Base-by-base conservation (phyloP, 2,888 invertebrate genomes). In the Dasypogon diadema region DNA sequence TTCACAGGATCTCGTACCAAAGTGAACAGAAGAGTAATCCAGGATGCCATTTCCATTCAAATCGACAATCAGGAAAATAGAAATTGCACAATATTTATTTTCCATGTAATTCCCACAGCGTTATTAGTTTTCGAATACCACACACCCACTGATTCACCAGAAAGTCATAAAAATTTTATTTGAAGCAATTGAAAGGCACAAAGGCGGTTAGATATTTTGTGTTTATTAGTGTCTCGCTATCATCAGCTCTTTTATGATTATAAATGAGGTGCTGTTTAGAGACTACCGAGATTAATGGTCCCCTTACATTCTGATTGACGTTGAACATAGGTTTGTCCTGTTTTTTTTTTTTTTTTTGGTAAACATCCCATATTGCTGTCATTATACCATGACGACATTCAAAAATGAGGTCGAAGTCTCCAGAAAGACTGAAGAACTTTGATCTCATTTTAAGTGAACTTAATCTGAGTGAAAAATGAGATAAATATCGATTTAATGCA, bases 101-200 rank as follows among this genome's bases (percentile, higher is more conserved):
- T 22, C 42, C 10, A 24, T 22, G 12, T 22, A 55, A 22, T 55
- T 55, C 55, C 55, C 55, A n/a, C 55, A 6, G 55, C 12, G 55
- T 55, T 55, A 55, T 55, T 55, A 55, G 55, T 55, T 55, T 22
- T n/a, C n/a, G 55, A 21, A 22, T n/a, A 2, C 22, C 55, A 18
- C 55, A 55, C 22, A 21, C 55, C 22, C 55, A 55, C 55, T 5
- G 55, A 24, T 24, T 21, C n/a, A 22, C n/a, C 22, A 55, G 24
- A 55, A 55, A 18, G 55, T 12, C n/a, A 55, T 55, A 55, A 55
- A 55, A 55, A 22, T 55, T 22, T 55, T 55, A 55, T 55, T 55
- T 24, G 55, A 21, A 2, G 21, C 22, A 6, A 21, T 10, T 22
- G 55, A 22, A 55, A 55, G 55, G 6, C n/a, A 24, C 22, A 22